Conservation (phyloP, 1,140 invertebrate species). For the Hesperophylax magnus region DNA sequence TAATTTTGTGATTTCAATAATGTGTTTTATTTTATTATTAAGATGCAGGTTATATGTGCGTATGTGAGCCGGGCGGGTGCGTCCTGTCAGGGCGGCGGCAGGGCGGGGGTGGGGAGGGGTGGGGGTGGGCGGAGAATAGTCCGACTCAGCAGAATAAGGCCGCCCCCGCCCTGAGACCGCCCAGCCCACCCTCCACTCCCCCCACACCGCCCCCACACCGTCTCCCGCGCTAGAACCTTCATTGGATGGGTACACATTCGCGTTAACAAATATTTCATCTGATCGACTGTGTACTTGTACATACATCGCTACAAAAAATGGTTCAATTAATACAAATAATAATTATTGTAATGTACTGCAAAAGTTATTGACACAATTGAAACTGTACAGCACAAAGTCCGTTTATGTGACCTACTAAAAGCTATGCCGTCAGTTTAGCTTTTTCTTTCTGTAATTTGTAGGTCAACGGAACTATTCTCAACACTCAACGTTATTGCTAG, state of each 20-base stretch:
- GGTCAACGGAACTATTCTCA: too few relatives aligned
- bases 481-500: too few relatives aligned
- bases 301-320: too few relatives aligned
- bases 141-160: slow-evolving; percentile 56
- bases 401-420: too few relatives aligned
- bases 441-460: too few relatives aligned
- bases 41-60: slow-evolving; percentile 25
- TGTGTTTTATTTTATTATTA: background rate
- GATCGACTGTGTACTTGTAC: background rate
- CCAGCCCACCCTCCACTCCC: slow-evolving; percentile 2
- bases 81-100: background rate
- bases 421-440: too few relatives aligned
- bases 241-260: background rate
- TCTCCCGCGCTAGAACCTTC: background rate
- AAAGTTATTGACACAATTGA: too few relatives aligned
- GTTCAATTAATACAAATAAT: too few relatives aligned
- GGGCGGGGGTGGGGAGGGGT: background rate
- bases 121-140: slow-evolving; percentile 39
- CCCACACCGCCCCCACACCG: background rate
- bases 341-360: too few relatives aligned
- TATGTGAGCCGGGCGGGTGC: slow-evolving; percentile 12
- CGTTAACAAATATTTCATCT: slow-evolving; percentile 13
- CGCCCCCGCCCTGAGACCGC: slow-evolving; percentile 16
- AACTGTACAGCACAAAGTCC: too few relatives aligned
- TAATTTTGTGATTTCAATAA: too few relatives aligned